Percentiles rank a stretch among this genome's conserved stretches.
These are phyloP conservation scores for Drosophila lutescens DNA, from an alignment of 2,888 invertebrate species.

Conservation along the genomic window DNA sequence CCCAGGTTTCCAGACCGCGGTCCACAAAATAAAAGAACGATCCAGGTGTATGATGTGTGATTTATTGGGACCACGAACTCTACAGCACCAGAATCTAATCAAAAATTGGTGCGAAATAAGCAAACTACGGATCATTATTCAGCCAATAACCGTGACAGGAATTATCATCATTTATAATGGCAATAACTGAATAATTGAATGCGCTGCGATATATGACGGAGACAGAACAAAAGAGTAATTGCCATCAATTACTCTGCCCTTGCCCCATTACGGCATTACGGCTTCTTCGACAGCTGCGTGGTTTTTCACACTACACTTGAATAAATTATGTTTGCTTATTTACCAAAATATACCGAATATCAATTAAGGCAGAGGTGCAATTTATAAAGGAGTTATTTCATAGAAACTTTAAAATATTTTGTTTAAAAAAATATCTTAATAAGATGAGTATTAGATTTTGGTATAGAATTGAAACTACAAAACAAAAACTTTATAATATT, in stretches of 20 bases:
- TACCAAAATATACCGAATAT: too few species aligned
- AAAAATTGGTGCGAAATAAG: constrained; percentile 12
- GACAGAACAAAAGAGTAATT: constrained; percentile 35
- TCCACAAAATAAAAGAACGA: neutral
- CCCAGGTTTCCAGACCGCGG: neutral
- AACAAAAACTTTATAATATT: too few species aligned
- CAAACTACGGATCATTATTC: constrained; percentile 49
- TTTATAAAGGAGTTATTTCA: too few species aligned
- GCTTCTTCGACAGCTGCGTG: constrained; percentile 37
- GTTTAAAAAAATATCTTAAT: too few species aligned
- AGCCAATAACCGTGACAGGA: constrained; percentile 49
- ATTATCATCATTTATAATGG: constrained; percentile 53
- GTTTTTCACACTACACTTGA: constrained; percentile 22
- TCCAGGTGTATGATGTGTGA: constrained; percentile 28
- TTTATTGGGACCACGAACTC: constrained; percentile 5
- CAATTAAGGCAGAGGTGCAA: too few species aligned
- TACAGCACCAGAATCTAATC: constrained; percentile 5
- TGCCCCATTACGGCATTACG: constrained; percentile 25
- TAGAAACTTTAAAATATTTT: too few species aligned
- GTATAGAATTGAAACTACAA: too few species aligned
- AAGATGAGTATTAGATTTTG: too few species aligned
- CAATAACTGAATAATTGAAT: constrained; percentile 40
- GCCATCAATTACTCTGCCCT: constrained; percentile 38
- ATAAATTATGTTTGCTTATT: neutral
- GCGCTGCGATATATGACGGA: constrained; percentile 27